Conservation (phyloP, 2,888 invertebrate genomes). For the Aleiodes leptofemur region DNA sequence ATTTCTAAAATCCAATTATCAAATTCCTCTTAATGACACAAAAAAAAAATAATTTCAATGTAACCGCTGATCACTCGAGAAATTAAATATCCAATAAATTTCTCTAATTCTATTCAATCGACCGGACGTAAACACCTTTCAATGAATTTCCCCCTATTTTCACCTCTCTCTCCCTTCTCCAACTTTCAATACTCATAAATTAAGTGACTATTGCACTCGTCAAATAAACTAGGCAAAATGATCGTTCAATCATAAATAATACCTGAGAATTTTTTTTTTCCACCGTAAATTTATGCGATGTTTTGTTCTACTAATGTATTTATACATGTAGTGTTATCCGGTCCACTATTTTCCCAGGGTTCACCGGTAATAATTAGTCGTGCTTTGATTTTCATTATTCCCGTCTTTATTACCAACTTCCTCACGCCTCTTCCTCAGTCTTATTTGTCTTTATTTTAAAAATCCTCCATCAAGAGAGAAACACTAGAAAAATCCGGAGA, state of each 20-base stretch:
- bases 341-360: slow-evolving; percentile 35
- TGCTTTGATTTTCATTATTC: slow-evolving; percentile 37
- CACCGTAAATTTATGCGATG: slow-evolving; percentile 29
- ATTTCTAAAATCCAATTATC: slow-evolving; percentile 25
- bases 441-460: slow-evolving; percentile 23
- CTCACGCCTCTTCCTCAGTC: slow-evolving; percentile 15
- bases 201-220: background rate
- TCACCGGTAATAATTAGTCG: slow-evolving; percentile 27
- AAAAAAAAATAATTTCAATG: background rate
- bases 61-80: background rate
- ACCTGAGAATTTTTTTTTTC: slow-evolving; percentile 22
- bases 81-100: slow-evolving; percentile 14
- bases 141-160: background rate
- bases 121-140: slow-evolving; percentile 6
- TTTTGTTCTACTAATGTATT: slow-evolving; percentile 33
- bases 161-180: background rate
- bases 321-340: slow-evolving; percentile 19
- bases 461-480: background rate
- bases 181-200: background rate
- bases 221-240: background rate
- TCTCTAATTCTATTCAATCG: slow-evolving; percentile 19
- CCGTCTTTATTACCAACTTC: slow-evolving; percentile 30
- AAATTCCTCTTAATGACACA: slow-evolving; percentile 26
- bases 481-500: background rate
- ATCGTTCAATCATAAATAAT: slow-evolving; percentile 27